Evolutionary conservation across 2,113 vertebrate species (phyloP).

Genomic region (Muntiacus muntjak): DNA sequence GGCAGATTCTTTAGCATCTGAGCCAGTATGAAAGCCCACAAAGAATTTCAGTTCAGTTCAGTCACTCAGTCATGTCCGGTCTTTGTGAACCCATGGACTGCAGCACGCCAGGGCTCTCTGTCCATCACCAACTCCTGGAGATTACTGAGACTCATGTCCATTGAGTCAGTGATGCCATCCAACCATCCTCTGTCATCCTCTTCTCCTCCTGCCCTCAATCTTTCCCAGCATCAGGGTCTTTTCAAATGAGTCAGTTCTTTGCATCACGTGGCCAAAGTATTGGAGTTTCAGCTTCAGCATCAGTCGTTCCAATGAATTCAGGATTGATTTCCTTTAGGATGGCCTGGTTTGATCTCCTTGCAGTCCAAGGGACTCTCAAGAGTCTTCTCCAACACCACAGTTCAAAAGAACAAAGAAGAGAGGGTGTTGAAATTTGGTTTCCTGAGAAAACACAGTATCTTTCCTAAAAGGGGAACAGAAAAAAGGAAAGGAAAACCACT

Average conservation of each 20-base stretch:
- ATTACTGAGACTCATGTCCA: neutral
- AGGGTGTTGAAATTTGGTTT: neutral
- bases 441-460: neutral
- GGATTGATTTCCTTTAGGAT: neutral
- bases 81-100: accelerated
- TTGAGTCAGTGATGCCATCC: neutral
- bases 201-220: neutral
- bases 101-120: neutral
- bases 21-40: neutral
- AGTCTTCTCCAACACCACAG: neutral
- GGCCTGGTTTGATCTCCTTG: neutral
- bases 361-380: neutral
- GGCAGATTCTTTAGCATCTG: neutral
- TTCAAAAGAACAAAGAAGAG: neutral
- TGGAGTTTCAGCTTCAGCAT: neutral
- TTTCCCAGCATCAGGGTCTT: neutral
- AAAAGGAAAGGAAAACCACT: neutral
- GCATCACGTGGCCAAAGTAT: neutral
- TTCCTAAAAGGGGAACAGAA: neutral
- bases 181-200: neutral
- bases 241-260: neutral
- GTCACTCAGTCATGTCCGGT: accelerated
- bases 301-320: neutral
- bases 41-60: neutral
- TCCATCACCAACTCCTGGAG: neutral